Conservation (phyloP, 2,888 invertebrate genomes). For the Cylindroiulus punctatus region DNA sequence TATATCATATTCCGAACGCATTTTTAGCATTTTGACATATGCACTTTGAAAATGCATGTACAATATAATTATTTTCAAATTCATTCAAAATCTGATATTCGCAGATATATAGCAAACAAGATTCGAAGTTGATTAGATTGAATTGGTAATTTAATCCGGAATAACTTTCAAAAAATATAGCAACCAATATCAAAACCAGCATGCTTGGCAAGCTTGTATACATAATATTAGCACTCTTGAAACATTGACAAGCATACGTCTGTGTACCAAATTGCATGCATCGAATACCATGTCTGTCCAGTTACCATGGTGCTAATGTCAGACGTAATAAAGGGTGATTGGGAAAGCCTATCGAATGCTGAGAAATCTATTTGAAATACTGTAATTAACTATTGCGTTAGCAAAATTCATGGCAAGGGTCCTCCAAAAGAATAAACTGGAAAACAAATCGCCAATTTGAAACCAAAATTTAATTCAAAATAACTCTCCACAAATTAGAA, state of each 20-base stretch:
- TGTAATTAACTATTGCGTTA: background rate
- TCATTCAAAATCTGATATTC: background rate
- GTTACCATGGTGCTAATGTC: constrained; percentile 2
- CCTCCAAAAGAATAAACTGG: background rate
- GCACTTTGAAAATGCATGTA: background rate
- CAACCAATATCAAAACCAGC: background rate
- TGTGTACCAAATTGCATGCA: background rate
- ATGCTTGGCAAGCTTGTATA: background rate
- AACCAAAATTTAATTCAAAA: too few species aligned
- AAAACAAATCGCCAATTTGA: too few species aligned
- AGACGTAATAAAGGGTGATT: background rate
- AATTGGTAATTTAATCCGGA: background rate
- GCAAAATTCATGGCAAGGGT: background rate
- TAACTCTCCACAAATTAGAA: too few species aligned
- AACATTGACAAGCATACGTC: too few species aligned
- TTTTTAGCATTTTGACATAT: background rate
- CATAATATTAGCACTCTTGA: too few species aligned
- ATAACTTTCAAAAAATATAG: background rate
- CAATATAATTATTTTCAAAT: background rate
- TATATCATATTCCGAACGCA: background rate
- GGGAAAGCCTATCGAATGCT: background rate
- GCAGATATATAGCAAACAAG: background rate
- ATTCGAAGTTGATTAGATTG: background rate
- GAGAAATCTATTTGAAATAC: background rate
- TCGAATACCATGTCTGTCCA: background rate